Percentiles rank a stretch among this genome's conserved stretches.
These are phyloP conservation scores for Caenorhabditis virilis DNA, from an alignment of 2,888 invertebrate species.

Conservation along the genomic window DNA sequence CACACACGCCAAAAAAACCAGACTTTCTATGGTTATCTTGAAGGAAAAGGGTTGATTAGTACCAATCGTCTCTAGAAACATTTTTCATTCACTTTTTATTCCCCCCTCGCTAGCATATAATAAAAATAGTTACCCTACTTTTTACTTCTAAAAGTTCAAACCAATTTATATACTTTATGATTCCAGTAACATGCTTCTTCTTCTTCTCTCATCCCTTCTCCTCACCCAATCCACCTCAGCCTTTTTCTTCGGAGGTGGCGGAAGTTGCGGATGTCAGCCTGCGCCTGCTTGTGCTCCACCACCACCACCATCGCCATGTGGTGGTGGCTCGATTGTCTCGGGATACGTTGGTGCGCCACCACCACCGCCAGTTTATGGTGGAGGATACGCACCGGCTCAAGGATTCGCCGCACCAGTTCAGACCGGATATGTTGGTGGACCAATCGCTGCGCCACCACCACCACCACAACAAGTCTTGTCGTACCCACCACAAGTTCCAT, in stretches of 20 bases:
- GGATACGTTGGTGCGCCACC: conserved; percentile 31
- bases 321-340: conserved; percentile 28
- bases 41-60: too few species aligned
- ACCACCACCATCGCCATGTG: conserved; percentile 29
- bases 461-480: background rate
- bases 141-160: too few species aligned
- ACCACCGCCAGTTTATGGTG: background rate
- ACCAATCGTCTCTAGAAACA: too few species aligned
- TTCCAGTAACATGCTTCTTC: background rate
- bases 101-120: too few species aligned
- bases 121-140: too few species aligned
- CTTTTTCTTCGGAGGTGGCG: conserved; percentile 42
- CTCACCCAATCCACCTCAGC: conserved; percentile 20
- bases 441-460: conserved; percentile 9
- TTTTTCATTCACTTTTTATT: too few species aligned
- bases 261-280: conserved; percentile 34
- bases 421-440: conserved; percentile 12
- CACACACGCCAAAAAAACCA: too few species aligned
- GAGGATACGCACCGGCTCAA: conserved; percentile 8
- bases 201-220: conserved; percentile 20
- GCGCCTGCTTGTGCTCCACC: conserved; percentile 22
- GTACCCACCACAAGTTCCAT: conserved; percentile 3
- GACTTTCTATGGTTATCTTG: too few species aligned
- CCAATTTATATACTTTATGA: too few species aligned
- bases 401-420: conserved; percentile 5